These are phyloP conservation scores for Volucella zonaria DNA, from an alignment of 2,888 invertebrate genomes.

Conservation along the genomic window DNA sequence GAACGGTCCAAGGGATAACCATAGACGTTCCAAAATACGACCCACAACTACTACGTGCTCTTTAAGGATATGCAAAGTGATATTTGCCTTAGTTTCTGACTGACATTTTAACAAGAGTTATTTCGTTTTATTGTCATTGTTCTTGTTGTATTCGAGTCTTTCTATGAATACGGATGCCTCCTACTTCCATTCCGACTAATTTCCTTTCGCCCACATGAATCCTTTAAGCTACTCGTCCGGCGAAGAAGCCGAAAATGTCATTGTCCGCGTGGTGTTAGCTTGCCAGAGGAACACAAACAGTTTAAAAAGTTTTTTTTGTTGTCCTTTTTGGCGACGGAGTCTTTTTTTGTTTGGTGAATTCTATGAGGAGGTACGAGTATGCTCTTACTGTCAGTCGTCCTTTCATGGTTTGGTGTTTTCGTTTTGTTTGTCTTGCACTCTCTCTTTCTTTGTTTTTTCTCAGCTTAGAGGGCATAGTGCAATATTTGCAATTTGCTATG, in stretches of 20 bases:
- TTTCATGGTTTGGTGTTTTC: too few species aligned
- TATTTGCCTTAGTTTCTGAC: constrained; percentile 67
- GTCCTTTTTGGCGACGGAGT: constrained; percentile 25
- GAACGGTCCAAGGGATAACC: too few species aligned
- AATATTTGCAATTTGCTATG: constrained; percentile 67
- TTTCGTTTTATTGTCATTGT: constrained; percentile 57
- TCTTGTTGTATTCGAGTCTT: constrained; percentile 6
- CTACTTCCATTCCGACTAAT: background rate
- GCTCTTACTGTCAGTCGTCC: too few species aligned
- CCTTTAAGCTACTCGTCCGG: constrained; percentile 54
- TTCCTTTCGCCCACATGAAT: constrained; percentile 24
- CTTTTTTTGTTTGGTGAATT: background rate
- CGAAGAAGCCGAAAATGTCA: constrained; percentile 63
- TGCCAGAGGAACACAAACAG: constrained; percentile 67
- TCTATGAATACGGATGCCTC: too few species aligned
- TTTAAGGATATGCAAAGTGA: constrained; percentile 70
- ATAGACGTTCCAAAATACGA: background rate
- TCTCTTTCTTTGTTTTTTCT: constrained; percentile 12
- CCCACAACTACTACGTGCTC: constrained; percentile 16
- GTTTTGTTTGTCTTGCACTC: constrained; percentile 58
- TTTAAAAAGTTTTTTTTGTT: constrained; percentile 40
- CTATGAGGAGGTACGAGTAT: background rate
- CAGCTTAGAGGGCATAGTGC: constrained; percentile 33
- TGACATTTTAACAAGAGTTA: constrained; percentile 67
- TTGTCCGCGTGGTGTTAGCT: constrained; percentile 68